These are phyloP conservation scores for Pseudanteris insignis DNA, from an alignment of 2,888 invertebrate genomes.

Conservation along the genomic window DNA sequence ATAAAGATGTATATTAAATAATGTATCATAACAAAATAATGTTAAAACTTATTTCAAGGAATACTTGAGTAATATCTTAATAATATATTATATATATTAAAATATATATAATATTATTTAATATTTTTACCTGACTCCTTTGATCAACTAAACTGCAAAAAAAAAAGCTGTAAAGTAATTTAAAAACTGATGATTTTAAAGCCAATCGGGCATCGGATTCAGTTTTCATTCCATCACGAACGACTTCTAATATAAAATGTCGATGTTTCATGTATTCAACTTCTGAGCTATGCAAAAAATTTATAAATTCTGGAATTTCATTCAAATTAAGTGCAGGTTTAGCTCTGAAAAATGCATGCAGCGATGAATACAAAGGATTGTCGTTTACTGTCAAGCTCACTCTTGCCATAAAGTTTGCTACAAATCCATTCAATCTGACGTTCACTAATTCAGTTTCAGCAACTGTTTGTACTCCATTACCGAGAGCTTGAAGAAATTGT, in stretches of 20 bases:
- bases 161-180: slow-evolving; percentile 79
- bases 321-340: slow-evolving; percentile 80
- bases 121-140: slow-evolving; percentile 71
- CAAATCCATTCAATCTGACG: slow-evolving; percentile 69
- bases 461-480: slow-evolving; percentile 69
- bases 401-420: slow-evolving; percentile 77
- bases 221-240: slow-evolving; percentile 80
- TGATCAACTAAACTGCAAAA: slow-evolving; percentile 73
- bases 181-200: slow-evolving; percentile 78
- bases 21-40: no score
- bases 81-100: slow-evolving; percentile 3
- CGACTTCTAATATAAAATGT: slow-evolving; percentile 80
- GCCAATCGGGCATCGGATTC: slow-evolving; percentile 79
- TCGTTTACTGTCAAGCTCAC: slow-evolving; percentile 77
- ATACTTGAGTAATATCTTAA: neutral
- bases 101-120: neutral
- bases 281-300: slow-evolving; percentile 83
- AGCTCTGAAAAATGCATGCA: slow-evolving; percentile 81
- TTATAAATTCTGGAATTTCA: slow-evolving; percentile 87
- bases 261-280: slow-evolving; percentile 75
- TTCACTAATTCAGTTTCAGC: slow-evolving; percentile 47
- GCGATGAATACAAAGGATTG: slow-evolving; percentile 78
- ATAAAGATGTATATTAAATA: slow-evolving; percentile 31
- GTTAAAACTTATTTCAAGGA: no score
- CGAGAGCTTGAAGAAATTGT: slow-evolving; percentile 75